Conservation (phyloP, 2,113 vertebrate genomes). For the Takifugu flavidus region DNA sequence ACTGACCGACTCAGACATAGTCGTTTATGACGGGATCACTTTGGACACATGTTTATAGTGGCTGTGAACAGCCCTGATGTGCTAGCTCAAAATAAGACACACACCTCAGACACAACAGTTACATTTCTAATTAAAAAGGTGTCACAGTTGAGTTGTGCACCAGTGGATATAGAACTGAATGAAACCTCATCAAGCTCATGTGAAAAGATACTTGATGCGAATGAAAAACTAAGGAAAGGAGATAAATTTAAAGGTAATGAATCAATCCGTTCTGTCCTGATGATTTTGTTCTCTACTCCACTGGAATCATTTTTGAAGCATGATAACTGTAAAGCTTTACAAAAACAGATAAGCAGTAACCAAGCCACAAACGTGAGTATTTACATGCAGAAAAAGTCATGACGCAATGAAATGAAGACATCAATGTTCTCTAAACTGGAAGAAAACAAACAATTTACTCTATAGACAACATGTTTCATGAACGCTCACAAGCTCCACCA, state of each 20-base stretch:
- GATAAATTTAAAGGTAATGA: too few relatives aligned
- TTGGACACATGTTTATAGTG: too few relatives aligned
- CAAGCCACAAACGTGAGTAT: constrained; percentile 27
- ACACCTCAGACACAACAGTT: not conserved
- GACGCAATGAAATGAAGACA: constrained; percentile 23
- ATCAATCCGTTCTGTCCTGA: too few relatives aligned
- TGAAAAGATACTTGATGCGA: too few relatives aligned
- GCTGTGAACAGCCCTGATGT: too few relatives aligned
- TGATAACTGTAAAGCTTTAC: constrained; percentile 13
- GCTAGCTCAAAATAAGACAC: not conserved
- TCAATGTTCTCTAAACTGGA: constrained; percentile 1
- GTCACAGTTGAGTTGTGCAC: not conserved
- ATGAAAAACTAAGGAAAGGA: too few relatives aligned
- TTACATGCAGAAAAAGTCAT: constrained; percentile 20
- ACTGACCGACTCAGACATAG: too few relatives aligned
- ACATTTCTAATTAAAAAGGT: not conserved
- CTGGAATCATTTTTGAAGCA: too few relatives aligned
- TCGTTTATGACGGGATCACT: too few relatives aligned
- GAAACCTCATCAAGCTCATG: not conserved
- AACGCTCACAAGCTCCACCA: not conserved
- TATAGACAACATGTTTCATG: constrained; percentile 14
- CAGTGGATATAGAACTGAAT: not conserved
- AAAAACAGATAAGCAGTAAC: constrained; percentile 15
- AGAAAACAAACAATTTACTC: constrained; percentile 7
- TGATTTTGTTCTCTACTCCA: too few relatives aligned